phyloP scores from a whole-genome alignment of 2,797 vertebrate genomes.

The Myripristis jacobus region DNA sequence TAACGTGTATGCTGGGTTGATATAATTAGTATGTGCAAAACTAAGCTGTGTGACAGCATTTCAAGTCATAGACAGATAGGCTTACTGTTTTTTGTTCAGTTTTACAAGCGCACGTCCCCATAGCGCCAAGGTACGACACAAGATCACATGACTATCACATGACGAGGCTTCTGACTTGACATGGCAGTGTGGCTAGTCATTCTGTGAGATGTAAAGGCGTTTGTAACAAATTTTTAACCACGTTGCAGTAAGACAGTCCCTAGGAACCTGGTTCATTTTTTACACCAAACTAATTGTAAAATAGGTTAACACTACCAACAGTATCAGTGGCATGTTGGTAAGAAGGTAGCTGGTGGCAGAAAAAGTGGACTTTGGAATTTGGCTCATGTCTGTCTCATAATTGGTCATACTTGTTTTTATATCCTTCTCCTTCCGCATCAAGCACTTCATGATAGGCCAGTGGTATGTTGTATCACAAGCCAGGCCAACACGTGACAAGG shows the following conservation, averaged over 20 bases:
- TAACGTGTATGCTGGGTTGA: background rate
- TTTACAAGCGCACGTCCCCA: slow-evolving; percentile 75
- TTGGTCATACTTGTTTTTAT: background rate
- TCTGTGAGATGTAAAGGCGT: background rate
- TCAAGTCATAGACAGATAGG: slow-evolving; percentile 3
- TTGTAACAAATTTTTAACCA: background rate
- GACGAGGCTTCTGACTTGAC: slow-evolving; percentile 63
- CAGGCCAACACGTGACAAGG: slow-evolving; percentile 13
- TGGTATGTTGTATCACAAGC: background rate
- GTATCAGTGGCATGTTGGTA: background rate
- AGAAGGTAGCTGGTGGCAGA: background rate
- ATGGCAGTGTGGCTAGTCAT: slow-evolving; percentile 1
- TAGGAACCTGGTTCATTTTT: background rate
- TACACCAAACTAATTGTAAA: background rate
- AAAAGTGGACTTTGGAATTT: slow-evolving; percentile 29
- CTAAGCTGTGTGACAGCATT: background rate
- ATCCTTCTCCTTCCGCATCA: slow-evolving; percentile 5
- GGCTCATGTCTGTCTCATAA: background rate
- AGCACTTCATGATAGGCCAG: background rate
- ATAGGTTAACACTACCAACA: background rate
- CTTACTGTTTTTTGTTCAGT: background rate
- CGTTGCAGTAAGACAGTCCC: background rate
- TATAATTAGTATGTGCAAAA: background rate
- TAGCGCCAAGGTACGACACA: slow-evolving; percentile 60
- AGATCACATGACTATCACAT: slow-evolving; percentile 81